Percentiles rank a stretch among this genome's conserved stretches.
phyloP scores from a whole-genome alignment of 1,140 invertebrate genomes.

The Venustaconcha ellipsiformis region DNA sequence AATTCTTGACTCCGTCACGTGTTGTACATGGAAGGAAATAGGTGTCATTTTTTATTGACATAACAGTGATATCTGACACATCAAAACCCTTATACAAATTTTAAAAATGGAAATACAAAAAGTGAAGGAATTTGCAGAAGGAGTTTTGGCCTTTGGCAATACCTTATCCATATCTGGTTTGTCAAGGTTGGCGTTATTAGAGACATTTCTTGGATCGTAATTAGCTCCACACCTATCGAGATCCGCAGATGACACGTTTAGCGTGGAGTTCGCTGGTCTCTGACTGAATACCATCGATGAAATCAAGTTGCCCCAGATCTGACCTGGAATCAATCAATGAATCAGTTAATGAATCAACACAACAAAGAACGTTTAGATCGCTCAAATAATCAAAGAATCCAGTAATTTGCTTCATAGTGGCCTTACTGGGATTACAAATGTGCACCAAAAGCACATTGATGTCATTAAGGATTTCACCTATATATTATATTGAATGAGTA shows the following conservation, averaged over 20 bases:
- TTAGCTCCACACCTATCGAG: conserved; percentile 79
- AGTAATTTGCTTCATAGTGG: neutral
- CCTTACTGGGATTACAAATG: neutral
- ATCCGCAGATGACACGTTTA: conserved; percentile 20
- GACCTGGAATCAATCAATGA: conserved; percentile 9
- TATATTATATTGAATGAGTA: neutral
- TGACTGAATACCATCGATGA: conserved; percentile 87
- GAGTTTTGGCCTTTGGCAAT: too few species aligned
- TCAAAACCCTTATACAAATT: neutral
- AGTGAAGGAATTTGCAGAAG: neutral
- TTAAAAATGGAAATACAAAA: neutral
- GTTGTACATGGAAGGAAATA: neutral
- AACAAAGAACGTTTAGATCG: neutral
- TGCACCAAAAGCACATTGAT: neutral
- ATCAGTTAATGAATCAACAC: neutral
- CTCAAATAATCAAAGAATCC: neutral
- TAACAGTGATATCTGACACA: neutral
- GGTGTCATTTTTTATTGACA: too few species aligned
- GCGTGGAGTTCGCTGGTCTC: conserved; percentile 23
- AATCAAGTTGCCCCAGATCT: conserved; percentile 89
- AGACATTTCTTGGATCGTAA: conserved; percentile 74
- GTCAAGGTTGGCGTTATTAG: conserved; percentile 42
- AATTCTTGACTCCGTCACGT: neutral
- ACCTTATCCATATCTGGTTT: conserved; percentile 39
- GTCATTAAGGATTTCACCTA: neutral